These are phyloP conservation scores for Chloroceryle aenea DNA, from an alignment of 2,113 vertebrate genomes.

Conservation along the genomic window DNA sequence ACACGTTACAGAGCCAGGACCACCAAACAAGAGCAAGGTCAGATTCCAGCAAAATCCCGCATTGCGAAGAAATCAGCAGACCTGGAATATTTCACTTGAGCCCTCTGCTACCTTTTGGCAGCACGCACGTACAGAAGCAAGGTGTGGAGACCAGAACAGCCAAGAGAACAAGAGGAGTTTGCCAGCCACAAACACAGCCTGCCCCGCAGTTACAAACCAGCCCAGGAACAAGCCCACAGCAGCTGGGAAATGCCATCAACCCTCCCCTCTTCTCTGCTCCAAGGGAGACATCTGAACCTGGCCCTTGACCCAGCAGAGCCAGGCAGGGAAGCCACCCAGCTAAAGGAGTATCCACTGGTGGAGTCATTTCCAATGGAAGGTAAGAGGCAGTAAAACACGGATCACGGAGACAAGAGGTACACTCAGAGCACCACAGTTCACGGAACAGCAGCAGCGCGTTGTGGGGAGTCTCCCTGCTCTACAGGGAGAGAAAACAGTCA, in stretches of 20 bases:
- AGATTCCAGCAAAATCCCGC: background rate
- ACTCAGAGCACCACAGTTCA: background rate
- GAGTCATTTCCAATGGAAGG: background rate
- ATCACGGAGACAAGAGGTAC: rapidly evolving
- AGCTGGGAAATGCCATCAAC: background rate
- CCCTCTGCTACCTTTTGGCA: background rate
- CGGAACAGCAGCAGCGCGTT: rapidly evolving
- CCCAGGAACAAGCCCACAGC: background rate
- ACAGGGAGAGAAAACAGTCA: background rate
- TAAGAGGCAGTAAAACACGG: background rate
- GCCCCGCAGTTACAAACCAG: background rate
- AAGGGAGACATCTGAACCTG: background rate
- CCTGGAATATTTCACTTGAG: background rate
- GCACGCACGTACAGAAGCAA: rapidly evolving
- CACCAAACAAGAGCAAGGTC: background rate
- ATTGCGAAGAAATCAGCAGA: rapidly evolving
- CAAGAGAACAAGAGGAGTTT: background rate
- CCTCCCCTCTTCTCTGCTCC: background rate
- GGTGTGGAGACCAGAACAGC: background rate
- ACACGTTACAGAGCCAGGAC: background rate
- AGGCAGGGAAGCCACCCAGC: background rate
- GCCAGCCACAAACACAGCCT: background rate
- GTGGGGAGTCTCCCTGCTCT: background rate
- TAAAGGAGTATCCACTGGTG: background rate
- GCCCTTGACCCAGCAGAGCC: background rate